Base-by-base conservation (phyloP, 2,797 vertebrate genomes). In the Enteromius fasciolatus region DNA sequence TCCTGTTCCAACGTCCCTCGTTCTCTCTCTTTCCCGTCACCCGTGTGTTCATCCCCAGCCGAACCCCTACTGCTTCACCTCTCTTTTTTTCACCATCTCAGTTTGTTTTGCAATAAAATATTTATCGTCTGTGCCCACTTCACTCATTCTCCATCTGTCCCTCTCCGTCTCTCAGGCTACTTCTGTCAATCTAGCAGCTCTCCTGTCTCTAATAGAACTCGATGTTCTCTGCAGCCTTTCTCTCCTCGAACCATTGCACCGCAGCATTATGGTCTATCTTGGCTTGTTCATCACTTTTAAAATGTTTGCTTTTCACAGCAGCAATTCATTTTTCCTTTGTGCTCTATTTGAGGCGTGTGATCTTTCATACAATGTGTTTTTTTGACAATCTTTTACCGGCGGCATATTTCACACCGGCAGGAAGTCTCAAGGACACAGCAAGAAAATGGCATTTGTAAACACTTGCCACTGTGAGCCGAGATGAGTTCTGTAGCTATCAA, bases 81-180 rank as follows among this genome's bases (percentile, higher is more conserved):
- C 36, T 84, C 54, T 82, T 87, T 90, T 84, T 87, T 52, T 66
- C 75, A 70, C 81, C 68, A 83, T 20, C 79, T 78, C 81, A 15
- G 76, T 90, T 90, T 88, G 87, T 89, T 90, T 88, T 76, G 86
- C 68, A 76, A 78, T 93, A 66, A 92, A 93, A 92, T 89, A 94
- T 93, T 92, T 78, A 93, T 90, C 78, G 11, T 66, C 57, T 64
- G 20, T 69, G 25, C 23, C 76, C 80, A 80, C 75, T 36, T 7
- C 87, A 89, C 80, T 80, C 66, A 66, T 81, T n/a, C 66, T 64
- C 46, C 83, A 39, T 69, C 17, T 48, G 48, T 76, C 73, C 59
- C 66, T 70, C 28, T 68, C 74, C 0, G 15, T 54, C 66, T 70
- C 28, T 68, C 74, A 0, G 15, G n/a, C 57, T 73, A 33, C 36